phyloP scores from a whole-genome alignment of 2,797 vertebrate genomes.

The Pseudochaenichthys georgianus region DNA sequence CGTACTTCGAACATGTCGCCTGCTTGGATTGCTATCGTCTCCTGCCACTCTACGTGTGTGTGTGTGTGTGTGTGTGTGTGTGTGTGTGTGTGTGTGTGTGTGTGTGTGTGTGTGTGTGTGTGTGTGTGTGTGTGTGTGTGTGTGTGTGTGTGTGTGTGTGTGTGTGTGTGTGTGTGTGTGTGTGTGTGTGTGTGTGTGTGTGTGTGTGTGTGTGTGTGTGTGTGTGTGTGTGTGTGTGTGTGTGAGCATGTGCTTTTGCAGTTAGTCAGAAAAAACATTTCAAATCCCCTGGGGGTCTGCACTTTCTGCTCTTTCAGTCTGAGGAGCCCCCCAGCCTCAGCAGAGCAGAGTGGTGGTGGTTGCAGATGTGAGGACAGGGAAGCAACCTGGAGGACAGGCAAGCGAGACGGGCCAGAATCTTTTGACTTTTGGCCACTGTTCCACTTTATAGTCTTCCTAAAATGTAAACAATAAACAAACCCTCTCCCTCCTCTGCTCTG shows the following conservation, averaged over 20 bases:
- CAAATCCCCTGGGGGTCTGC: slow-evolving; percentile 41
- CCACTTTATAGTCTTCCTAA: slow-evolving; percentile 14
- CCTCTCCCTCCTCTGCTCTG: not conserved
- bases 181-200: accelerated
- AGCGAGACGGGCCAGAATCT: not conserved
- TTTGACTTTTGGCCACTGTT: slow-evolving; percentile 27
- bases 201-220: not conserved
- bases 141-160: too few relatives aligned
- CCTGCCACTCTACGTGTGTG: slow-evolving; percentile 19
- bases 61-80: slow-evolving; percentile 10
- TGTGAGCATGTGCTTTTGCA: slow-evolving; percentile 7
- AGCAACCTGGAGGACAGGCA: slow-evolving; percentile 6
- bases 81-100: slow-evolving; percentile 11
- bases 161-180: too few relatives aligned
- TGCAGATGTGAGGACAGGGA: too few relatives aligned
- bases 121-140: slow-evolving; percentile 3
- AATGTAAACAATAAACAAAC: slow-evolving; percentile 30
- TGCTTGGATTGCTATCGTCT: slow-evolving; percentile 21
- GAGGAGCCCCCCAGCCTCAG: slow-evolving; percentile 19
- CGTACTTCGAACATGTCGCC: not conserved
- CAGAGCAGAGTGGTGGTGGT: not conserved
- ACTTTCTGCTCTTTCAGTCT: slow-evolving; percentile 45
- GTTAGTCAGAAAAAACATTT: slow-evolving; percentile 49
- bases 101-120: slow-evolving; percentile 6
- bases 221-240: too few relatives aligned